A percentile compares a stretch with the other conserved stretches of the same genome.
These are phyloP conservation scores for Drosophila mercatorum DNA, from an alignment of 2,888 invertebrate genomes.

Conservation along the genomic window DNA sequence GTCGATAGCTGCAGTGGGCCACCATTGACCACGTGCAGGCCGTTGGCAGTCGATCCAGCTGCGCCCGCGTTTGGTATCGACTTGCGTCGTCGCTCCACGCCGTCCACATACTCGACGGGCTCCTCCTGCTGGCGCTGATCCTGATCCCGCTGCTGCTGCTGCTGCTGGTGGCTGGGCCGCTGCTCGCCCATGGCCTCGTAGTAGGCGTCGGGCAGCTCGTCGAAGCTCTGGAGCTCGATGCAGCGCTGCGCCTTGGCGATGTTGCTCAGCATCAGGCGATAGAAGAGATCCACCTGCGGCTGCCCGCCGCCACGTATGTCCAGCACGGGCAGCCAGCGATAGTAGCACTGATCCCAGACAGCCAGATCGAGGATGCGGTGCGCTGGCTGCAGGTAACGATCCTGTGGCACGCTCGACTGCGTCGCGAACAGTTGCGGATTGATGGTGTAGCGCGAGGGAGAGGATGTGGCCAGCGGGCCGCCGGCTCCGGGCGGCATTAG, in stretches of 20 bases:
- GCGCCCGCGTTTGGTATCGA: slow-evolving; percentile 27
- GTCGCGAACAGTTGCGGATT: slow-evolving; percentile 81
- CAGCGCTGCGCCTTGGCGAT: slow-evolving; percentile 84
- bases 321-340: slow-evolving; percentile 93
- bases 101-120: slow-evolving; percentile 78
- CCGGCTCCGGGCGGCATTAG: not conserved
- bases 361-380: slow-evolving; percentile 87
- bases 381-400: slow-evolving; percentile 85
- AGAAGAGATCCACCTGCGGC: slow-evolving; percentile 84
- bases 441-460: slow-evolving; percentile 75
- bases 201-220: slow-evolving; percentile 82
- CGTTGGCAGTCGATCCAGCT: slow-evolving; percentile 29
- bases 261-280: slow-evolving; percentile 83
- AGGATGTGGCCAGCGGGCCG: slow-evolving; percentile 9
- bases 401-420: slow-evolving; percentile 83
- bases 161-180: slow-evolving; percentile 33
- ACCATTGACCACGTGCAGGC: slow-evolving; percentile 43
- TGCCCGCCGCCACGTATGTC: slow-evolving; percentile 86
- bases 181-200: slow-evolving; percentile 71
- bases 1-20: slow-evolving; percentile 73
- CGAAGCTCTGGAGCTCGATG: slow-evolving; percentile 82
- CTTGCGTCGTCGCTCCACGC: slow-evolving; percentile 77
- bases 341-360: slow-evolving; percentile 95
- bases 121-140: slow-evolving; percentile 17
- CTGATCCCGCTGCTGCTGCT: slow-evolving; percentile 5